Evolutionary conservation across 1,140 invertebrate genomes (phyloP), one percentile per base, ranked within the genome.

Genomic region (Helicoverpa armigera): DNA sequence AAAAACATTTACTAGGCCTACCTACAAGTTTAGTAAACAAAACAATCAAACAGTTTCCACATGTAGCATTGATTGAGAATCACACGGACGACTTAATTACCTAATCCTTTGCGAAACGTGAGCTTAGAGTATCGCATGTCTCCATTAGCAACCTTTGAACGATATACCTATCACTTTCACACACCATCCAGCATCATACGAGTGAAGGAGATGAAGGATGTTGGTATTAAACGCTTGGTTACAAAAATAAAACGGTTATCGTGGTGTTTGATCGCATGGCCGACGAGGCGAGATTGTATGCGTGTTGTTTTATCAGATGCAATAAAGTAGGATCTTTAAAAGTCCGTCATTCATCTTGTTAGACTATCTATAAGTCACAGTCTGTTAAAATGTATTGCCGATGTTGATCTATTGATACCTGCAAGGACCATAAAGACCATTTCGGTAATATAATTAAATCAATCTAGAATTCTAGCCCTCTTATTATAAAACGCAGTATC

Each of bases 171-270:
- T 67, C 60, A 80, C 67, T n/a, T 67, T 74, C 75, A 54, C 29
- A 29, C 74, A 67, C 70, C 65, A 3, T 53, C 50, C 29, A 65
- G 53, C 31, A 13, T n/a, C 60, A 13, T 3, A 67, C 23, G 51
- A 69, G 75, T 13, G 18, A 67, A 54, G 54, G 61, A 54, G 73
- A 79, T 56, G 60, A 31, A 7, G 10, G 31, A 43, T 35, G 14
- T 43, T 67, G 18, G 53, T 58, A 81, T 76, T 70, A 82, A 78
- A 85, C 43, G 61, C 60, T 80, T 85, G 51, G 69, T 54, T 83
- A 54, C 67, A 81, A 85, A 85, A 85, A 85, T 87, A 88, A 77
- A 81, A 14, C 31, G 16, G 51, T 56, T 56, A 70, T 70, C 51
- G 51, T 13, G 18, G 31, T 58, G 54, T 70, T 50, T 60, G 65